Percentiles rank a stretch among this genome's conserved stretches.
Evolutionary conservation across 1,140 invertebrate species (phyloP).

Genomic region (Drosophila nannoptera): DNA sequence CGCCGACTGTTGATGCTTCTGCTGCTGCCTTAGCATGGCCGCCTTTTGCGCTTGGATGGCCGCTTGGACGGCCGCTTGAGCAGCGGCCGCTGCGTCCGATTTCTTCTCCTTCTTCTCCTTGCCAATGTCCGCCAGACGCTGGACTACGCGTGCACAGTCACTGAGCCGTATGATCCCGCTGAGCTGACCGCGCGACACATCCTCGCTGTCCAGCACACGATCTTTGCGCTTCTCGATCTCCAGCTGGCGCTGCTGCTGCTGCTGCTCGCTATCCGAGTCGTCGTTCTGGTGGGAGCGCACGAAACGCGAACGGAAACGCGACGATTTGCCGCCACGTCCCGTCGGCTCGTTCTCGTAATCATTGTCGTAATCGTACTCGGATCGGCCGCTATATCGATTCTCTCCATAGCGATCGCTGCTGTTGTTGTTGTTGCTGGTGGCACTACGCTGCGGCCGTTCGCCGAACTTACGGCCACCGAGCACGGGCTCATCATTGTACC

Average conservation of each 20-base stretch:
- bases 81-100: constrained; percentile 74
- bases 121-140: constrained; percentile 90
- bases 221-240: constrained; percentile 86
- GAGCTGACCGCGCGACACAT: constrained; percentile 91
- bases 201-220: constrained; percentile 92
- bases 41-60: constrained; percentile 80
- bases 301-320: constrained; percentile 86
- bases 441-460: constrained; percentile 81
- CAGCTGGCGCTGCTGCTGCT: constrained; percentile 80
- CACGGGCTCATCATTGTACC: constrained; percentile 82
- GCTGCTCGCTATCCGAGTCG: constrained; percentile 84
- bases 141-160: constrained; percentile 94
- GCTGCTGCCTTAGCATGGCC: constrained; percentile 75
- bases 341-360: constrained; percentile 82
- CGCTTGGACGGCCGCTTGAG: constrained; percentile 80
- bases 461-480: constrained; percentile 87
- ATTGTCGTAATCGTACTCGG: constrained; percentile 83
- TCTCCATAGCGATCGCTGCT: constrained; percentile 79
- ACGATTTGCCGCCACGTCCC: constrained; percentile 79
- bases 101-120: constrained; percentile 88
- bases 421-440: constrained; percentile 62
- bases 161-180: constrained; percentile 93
- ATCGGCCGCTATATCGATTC: constrained; percentile 80
- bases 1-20: constrained; percentile 77
- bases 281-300: constrained; percentile 84